Evolutionary conservation across 2,888 invertebrate genomes (phyloP), one percentile per base, ranked within the genome.

Genomic region (Priocnemis perturbator): DNA sequence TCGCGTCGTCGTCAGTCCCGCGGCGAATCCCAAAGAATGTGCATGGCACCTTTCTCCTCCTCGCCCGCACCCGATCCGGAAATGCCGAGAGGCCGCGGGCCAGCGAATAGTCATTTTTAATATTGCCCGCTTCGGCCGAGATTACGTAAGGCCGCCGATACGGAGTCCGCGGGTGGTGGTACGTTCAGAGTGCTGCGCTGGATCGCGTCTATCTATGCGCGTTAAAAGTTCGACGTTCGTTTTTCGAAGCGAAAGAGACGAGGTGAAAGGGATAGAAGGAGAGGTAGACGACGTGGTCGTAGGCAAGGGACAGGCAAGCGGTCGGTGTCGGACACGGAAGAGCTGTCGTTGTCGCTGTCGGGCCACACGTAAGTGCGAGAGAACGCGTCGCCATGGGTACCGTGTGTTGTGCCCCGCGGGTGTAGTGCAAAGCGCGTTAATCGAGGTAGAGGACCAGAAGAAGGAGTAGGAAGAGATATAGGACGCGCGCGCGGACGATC

Each of bases 341-440:
- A 60, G 37, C 26, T 20, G n/a, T n/a, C n/a, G n/a, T n/a, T n/a
- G n/a, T n/a, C n/a, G n/a, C n/a, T n/a, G 19, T 17, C 17, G 37
- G 23, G 37, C 26, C 30, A 14, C 47, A 56, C 62, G 61, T 50
- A 60, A 67, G 68, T 66, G 72, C 58, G 69, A 64, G 67, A 68
- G 62, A 67, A 71, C 66, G 69, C 71, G 82, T 81, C 82, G 75
- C 72, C 81, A 81, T 81, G 79, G 81, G 78, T 75, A 80, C 73
- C 74, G 63, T 71, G 81, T 80, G 79, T 78, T 79, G 82, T 82
- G 81, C 67, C 69, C 70, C 71, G 81, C 72, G 75, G 79, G 75
- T 81, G 81, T 78, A 81, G 82, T 80, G 78, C 45, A 21, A 55
- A 74, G 45, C 68, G 74, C 63, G 61, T 69, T 69, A 65, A 45